Evolutionary conservation across 2,113 vertebrate genomes (phyloP).

Genomic region (Nothocercus nigrocapillus): DNA sequence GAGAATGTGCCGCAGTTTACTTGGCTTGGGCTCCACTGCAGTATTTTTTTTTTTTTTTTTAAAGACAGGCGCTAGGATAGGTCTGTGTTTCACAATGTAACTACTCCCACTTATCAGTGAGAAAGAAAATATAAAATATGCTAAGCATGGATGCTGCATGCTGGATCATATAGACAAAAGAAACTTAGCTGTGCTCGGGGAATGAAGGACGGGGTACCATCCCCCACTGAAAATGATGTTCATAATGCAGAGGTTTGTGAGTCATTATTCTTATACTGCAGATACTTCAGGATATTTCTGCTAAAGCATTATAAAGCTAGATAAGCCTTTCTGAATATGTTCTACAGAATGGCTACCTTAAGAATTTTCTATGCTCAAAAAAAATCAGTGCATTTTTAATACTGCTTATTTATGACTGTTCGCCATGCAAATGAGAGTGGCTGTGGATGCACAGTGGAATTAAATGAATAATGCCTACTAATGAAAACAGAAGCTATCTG

Average conservation of each 20-base stretch:
- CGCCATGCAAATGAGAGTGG: neutral
- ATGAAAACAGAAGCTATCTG: neutral
- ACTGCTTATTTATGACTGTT: neutral
- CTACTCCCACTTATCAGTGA: neutral
- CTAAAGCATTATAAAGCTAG: neutral
- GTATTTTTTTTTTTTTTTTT: neutral
- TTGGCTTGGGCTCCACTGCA: conserved; percentile 49
- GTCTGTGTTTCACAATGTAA: neutral
- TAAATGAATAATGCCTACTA: neutral
- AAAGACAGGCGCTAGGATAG: neutral
- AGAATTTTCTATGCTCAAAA: neutral
- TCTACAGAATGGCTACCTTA: fast-evolving
- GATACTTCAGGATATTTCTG: conserved; percentile 29
- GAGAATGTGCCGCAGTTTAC: conserved; percentile 18
- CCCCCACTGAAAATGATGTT: neutral
- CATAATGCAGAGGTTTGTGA: conserved; percentile 50
- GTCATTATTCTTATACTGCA: conserved; percentile 36
- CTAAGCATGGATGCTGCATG: neutral
- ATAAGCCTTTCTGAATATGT: neutral
- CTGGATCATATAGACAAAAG: neutral
- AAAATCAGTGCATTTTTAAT: neutral
- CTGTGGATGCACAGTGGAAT: fast-evolving
- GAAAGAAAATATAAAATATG: neutral
- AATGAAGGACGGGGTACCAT: neutral
- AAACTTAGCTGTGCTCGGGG: neutral